Evolutionary conservation across 1,140 invertebrate species (phyloP).

Genomic region (Neuroterus valhalla): DNA sequence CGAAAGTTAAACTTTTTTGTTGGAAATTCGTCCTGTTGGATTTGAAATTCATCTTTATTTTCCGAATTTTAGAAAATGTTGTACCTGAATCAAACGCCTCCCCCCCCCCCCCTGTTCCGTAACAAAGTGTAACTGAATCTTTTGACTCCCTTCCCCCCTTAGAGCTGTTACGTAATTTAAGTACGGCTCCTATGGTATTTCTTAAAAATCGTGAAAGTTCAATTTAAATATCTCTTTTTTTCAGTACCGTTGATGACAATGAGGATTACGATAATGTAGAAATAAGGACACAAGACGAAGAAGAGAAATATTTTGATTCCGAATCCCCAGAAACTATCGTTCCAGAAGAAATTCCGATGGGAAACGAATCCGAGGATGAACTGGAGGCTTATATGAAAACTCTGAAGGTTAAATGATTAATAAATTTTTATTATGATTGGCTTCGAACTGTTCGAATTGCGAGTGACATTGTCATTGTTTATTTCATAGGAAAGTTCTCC

Average conservation of each 20-base stretch:
- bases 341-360: slow-evolving; percentile 71
- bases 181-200: too few relatives aligned
- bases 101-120: too few relatives aligned
- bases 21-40: too few relatives aligned
- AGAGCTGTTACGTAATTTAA: too few relatives aligned
- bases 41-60: too few relatives aligned
- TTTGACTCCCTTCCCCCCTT: too few relatives aligned
- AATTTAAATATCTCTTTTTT: slow-evolving; percentile 50
- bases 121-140: too few relatives aligned
- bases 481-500: slow-evolving; percentile 61
- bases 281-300: slow-evolving; percentile 83
- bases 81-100: too few relatives aligned
- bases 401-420: slow-evolving; percentile 66
- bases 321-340: slow-evolving; percentile 79
- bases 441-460: slow-evolving; percentile 36
- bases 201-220: slow-evolving; percentile 4
- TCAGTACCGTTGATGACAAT: slow-evolving; percentile 83
- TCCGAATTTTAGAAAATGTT: too few relatives aligned
- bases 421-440: slow-evolving; percentile 51
- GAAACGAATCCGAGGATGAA: slow-evolving; percentile 78
- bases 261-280: slow-evolving; percentile 86
- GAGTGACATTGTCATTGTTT: slow-evolving; percentile 59
- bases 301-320: slow-evolving; percentile 92
- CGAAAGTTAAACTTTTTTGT: too few relatives aligned
- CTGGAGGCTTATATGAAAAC: slow-evolving; percentile 84